Conservation (phyloP, 2,888 invertebrate species). For the Drosophila nr. perissopoda region DNA sequence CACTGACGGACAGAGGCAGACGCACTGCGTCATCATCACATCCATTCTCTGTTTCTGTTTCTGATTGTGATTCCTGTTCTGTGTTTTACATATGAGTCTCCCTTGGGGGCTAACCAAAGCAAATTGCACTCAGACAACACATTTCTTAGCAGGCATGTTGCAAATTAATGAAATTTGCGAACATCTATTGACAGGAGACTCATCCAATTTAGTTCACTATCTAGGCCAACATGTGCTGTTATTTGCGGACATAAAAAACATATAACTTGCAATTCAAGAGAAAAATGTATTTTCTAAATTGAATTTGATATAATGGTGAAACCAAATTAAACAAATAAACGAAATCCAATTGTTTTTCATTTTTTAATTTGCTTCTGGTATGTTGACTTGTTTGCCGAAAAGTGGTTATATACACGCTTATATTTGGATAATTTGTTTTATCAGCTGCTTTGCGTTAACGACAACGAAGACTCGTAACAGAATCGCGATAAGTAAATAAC, state of each 20-base stretch:
- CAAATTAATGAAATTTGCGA: slow-evolving; percentile 60
- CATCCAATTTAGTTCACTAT: not conserved
- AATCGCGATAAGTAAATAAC: too few relatives aligned
- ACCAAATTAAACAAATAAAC: not conserved
- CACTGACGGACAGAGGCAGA: slow-evolving; percentile 38
- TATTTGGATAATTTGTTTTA: too few relatives aligned
- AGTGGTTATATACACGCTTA: too few relatives aligned
- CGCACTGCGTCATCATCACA: slow-evolving; percentile 73
- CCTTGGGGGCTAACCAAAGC: slow-evolving; percentile 28
- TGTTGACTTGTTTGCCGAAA: too few relatives aligned
- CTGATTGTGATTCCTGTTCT: slow-evolving; percentile 14
- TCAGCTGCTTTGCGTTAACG: too few relatives aligned
- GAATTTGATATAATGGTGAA: too few relatives aligned
- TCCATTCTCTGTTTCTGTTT: slow-evolving; percentile 17
- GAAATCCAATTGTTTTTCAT: not conserved
- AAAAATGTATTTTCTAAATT: not conserved
- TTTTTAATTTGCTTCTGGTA: too few relatives aligned
- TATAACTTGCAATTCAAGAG: not conserved
- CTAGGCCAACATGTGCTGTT: not conserved
- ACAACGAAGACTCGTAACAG: too few relatives aligned
- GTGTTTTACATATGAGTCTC: slow-evolving; percentile 13
- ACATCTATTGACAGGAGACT: slow-evolving; percentile 61
- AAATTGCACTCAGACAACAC: slow-evolving; percentile 37
- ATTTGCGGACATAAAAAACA: not conserved
- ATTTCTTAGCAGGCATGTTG: slow-evolving; percentile 43